A percentile compares a stretch with the other conserved stretches of the same genome.
phyloP scores from a whole-genome alignment of 2,797 vertebrate species.

The Danio tinwini region DNA sequence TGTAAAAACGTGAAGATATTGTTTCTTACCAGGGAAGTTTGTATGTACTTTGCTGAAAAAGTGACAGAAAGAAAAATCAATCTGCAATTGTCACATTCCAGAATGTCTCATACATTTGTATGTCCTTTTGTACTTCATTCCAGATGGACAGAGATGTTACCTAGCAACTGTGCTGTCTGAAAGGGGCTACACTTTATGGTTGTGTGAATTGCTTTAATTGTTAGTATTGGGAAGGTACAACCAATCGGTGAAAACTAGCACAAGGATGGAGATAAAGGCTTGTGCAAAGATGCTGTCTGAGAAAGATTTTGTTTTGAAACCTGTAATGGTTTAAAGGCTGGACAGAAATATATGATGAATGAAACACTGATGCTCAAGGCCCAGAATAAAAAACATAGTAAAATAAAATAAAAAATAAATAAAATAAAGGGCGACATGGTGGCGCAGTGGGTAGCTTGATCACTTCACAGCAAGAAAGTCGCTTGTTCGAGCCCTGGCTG shows the following conservation, averaged over 20 bases:
- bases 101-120: constrained; percentile 19
- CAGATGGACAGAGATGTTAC: constrained; percentile 54
- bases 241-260: constrained; percentile 34
- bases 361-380: background rate
- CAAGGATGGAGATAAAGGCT: constrained; percentile 23
- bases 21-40: background rate
- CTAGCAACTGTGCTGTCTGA: constrained; percentile 60
- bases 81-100: constrained; percentile 29
- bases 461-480: no score
- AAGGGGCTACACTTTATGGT: constrained; percentile 23
- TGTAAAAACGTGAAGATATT: background rate
- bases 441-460: no score
- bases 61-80: constrained; percentile 25
- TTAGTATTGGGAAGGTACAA: constrained; percentile 38
- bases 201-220: constrained; percentile 55
- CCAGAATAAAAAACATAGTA: background rate
- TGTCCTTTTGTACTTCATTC: constrained; percentile 33
- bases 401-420: no score
- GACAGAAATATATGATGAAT: background rate
- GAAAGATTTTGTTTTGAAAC: background rate
- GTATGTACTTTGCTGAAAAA: background rate
- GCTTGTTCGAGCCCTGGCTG: no score
- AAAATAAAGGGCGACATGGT: no score
- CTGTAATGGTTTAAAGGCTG: background rate
- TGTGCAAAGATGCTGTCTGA: background rate